Conservation (phyloP, 2,888 invertebrate species). For the Belgica antarctica region DNA sequence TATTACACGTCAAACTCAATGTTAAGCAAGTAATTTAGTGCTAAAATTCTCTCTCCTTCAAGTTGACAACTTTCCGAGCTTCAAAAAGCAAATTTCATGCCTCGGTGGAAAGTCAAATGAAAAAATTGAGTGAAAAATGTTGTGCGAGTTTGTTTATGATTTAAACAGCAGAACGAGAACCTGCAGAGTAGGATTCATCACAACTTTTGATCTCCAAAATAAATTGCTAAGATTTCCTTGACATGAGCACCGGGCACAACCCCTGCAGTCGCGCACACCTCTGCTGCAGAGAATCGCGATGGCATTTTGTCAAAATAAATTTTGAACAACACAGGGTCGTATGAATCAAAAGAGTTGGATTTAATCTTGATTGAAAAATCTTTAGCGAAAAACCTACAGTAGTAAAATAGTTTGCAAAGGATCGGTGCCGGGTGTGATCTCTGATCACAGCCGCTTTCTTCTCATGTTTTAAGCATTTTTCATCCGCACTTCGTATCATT, state of each 20-base stretch:
- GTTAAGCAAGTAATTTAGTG: conserved; percentile 16
- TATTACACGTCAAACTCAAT: conserved; percentile 16
- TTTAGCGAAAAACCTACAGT: neutral
- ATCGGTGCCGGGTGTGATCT: neutral
- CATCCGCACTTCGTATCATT: conserved; percentile 22
- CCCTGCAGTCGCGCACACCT: neutral
- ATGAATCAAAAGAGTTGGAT: no score
- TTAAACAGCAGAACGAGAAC: conserved; percentile 37
- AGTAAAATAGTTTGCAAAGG: no score
- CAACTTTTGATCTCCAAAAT: no score
- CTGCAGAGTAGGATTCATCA: no score
- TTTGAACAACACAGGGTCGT: neutral
- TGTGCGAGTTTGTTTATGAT: conserved; percentile 30
- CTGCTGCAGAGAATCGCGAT: no score
- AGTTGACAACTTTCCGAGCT: neutral
- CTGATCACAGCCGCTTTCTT: conserved; percentile 33
- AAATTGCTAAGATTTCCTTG: no score
- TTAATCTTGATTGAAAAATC: neutral
- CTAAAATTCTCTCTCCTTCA: neutral
- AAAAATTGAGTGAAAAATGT: neutral
- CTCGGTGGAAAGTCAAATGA: neutral
- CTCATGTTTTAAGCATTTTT: neutral
- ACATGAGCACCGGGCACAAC: neutral
- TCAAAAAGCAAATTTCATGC: conserved; percentile 11
- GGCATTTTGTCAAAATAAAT: conserved; percentile 31